Evolutionary conservation across 2,797 vertebrate genomes (phyloP), one percentile per base, ranked within the genome.

Genomic region (Todus mexicanus): DNA sequence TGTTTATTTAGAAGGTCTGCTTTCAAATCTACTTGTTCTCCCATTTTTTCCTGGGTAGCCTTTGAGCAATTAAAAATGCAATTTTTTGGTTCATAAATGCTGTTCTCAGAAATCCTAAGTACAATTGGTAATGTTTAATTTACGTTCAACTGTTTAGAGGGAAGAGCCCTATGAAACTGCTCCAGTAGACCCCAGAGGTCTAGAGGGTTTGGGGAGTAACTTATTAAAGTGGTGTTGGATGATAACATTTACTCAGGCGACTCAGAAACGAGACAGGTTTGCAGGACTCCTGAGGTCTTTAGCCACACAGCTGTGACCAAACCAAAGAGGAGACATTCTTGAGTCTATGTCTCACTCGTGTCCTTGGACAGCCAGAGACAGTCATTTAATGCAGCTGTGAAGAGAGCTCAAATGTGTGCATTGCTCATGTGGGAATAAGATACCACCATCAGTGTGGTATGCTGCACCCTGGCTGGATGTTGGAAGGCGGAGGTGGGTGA

Each of bases 361-460:
- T 90, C 54, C 42, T 54, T 7, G 12, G 35, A 11, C 29, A 59
- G 23, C 33, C 59, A 75, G 35, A 48, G 37, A 42, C 60, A 84
- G 50, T 47, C 74, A 63, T 38, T 82, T 26, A 27, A 56, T 38
- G 72, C 29, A 68, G 15, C 35, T 75, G 54, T 72, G 74, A 75
- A 38, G 56, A 56, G 21, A 91, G 9, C 29, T 87, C 48, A 51
- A n/a, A 38, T 0, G 1, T 12, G 33, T 75, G 59, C 38, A 50
- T 6, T 4, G 7, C 17, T 5, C 22, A 21, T 1, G 0, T 35
- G 59, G 61, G 47, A 65, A 53, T 31, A 4, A 2, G 17, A 15
- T 51, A 16, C 50, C 50, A 48, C 12, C 25, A 19, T 26, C 48
- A 2, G 26, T 47, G 42, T 19, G 37, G 40, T 56, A 31, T 0